Percentiles rank a stretch among this genome's conserved stretches.
Evolutionary conservation across 2,888 invertebrate species (phyloP).

Genomic region (Agrilus mali): DNA sequence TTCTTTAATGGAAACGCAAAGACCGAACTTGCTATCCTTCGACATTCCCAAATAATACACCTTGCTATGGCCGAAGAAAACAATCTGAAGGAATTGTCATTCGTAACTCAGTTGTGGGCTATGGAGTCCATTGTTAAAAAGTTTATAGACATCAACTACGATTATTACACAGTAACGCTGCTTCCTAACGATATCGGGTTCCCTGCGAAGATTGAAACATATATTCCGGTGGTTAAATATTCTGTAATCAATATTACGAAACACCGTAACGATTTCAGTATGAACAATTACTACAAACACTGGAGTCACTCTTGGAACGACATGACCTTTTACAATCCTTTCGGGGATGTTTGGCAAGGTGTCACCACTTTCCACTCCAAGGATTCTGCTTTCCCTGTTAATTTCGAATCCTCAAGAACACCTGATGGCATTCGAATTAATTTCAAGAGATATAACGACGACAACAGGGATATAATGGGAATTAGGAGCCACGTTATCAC

Average conservation of each 20-base stretch:
- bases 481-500: constrained; percentile 23
- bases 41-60: constrained; percentile 14
- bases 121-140: constrained; percentile 8
- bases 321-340: constrained; percentile 34
- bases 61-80: constrained; percentile 11
- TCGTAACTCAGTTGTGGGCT: constrained; percentile 7
- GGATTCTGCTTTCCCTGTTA: constrained; percentile 25
- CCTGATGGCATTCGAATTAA: constrained; percentile 21
- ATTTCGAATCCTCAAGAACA: constrained; percentile 21
- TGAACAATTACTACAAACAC: constrained; percentile 19
- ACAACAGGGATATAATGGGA: constrained; percentile 20
- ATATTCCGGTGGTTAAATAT: constrained; percentile 20
- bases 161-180: constrained; percentile 11
- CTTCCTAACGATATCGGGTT: constrained; percentile 33
- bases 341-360: constrained; percentile 33
- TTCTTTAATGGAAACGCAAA: constrained; percentile 13
- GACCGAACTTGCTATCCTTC: constrained; percentile 12
- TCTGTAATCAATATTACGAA: constrained; percentile 19
- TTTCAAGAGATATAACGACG: constrained; percentile 21
- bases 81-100: constrained; percentile 11
- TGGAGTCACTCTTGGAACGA: constrained; percentile 27
- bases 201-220: constrained; percentile 24
- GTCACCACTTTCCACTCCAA: constrained; percentile 22
- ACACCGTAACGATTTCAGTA: constrained; percentile 16
- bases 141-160: constrained; percentile 14